Base-by-base conservation (phyloP, 2,113 vertebrate species). In the Suncus etruscus region DNA sequence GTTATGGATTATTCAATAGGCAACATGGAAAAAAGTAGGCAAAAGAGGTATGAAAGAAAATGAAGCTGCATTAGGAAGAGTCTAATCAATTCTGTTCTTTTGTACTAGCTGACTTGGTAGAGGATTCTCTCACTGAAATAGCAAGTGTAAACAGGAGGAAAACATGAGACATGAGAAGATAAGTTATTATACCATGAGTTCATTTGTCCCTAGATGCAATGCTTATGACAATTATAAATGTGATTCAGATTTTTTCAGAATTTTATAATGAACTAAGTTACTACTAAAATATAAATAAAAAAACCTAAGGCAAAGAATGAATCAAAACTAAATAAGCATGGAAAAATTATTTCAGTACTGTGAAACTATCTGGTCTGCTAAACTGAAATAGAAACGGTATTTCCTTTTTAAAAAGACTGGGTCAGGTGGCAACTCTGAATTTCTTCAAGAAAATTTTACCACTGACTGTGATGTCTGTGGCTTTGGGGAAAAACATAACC, bases 401-500 rank as follows among this genome's bases (percentile, higher is more conserved):
- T 96, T 97, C 83, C 93, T 91, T 97, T 95, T 96, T 65, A 73
- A 79, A 93, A 92, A 94, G 51, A 95, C 90, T 10, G 89, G 89
- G 96, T 97, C 94, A 97, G 93, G 96, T 97, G 96, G 94, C 94
- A 95, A 90, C 45, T 75, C 86, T 94, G 89, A 95, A 93, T 95
- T 97, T 97, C 94, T 96, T 95, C 91, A 96, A 97, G 95, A 96
- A 97, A 97, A 97, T 86, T 58, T 83, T 96, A 90, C 95, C 96
- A 95, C 93, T 97, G 92, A 92, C 91, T 96, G 92, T 90, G 96
- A 94, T 85, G 77, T 89, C 91, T 96, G 96, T 95, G 95, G 91
- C 88, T 97, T 96, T 93, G 68, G 93, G 89, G 91, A 94, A 96
- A 93, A 97, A 54, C 93, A 95, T 80, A 97, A 97, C 92, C 96